These are phyloP conservation scores for Dinoponera quadriceps DNA, from an alignment of 1,140 invertebrate species.

Conservation along the genomic window DNA sequence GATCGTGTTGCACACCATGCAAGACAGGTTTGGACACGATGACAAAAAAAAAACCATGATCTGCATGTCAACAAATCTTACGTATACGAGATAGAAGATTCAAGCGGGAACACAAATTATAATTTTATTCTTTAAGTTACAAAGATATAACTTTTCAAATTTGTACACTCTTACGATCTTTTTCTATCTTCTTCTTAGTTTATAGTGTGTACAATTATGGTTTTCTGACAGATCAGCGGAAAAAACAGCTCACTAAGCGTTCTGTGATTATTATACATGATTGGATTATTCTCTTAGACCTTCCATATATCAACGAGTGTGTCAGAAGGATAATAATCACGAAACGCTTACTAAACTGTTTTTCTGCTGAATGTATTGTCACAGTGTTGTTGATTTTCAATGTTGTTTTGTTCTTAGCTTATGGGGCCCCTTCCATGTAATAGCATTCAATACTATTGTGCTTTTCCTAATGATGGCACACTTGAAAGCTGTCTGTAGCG, in stretches of 20 bases:
- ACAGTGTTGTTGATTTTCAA: background rate
- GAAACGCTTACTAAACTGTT: too few relatives aligned
- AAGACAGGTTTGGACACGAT: slow-evolving; percentile 89
- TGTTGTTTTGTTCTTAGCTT: slow-evolving; percentile 29
- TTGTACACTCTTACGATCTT: background rate
- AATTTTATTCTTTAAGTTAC: too few relatives aligned
- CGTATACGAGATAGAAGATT: background rate
- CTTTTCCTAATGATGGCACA: slow-evolving; percentile 92
- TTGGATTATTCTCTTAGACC: too few relatives aligned
- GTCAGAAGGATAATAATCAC: too few relatives aligned
- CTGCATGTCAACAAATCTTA: too few relatives aligned
- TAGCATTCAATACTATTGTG: slow-evolving; percentile 85
- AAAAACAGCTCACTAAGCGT: too few relatives aligned
- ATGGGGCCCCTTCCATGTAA: slow-evolving; percentile 39
- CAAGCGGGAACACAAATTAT: background rate
- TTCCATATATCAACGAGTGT: too few relatives aligned
- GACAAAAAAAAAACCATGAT: too few relatives aligned
- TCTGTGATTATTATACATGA: background rate
- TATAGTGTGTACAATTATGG: background rate
- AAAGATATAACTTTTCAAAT: too few relatives aligned
- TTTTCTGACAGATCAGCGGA: background rate
- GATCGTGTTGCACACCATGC: slow-evolving; percentile 94
- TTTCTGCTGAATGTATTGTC: too few relatives aligned
- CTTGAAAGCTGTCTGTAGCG: slow-evolving; percentile 93
- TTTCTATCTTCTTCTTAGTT: background rate